These are phyloP conservation scores for Barbus barbus DNA, from an alignment of 2,113 vertebrate genomes.

Conservation along the genomic window DNA sequence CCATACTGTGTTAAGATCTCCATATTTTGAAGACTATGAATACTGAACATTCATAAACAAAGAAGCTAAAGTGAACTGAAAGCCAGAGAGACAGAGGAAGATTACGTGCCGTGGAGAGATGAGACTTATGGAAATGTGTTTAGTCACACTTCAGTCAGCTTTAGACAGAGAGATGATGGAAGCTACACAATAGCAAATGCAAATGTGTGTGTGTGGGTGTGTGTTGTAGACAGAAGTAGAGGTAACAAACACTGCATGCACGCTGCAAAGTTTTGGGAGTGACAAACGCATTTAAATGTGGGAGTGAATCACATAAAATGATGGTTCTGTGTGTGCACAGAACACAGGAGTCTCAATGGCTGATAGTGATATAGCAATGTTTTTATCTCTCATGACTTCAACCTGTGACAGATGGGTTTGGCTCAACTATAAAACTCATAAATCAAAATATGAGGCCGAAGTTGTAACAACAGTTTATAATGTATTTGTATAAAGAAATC, in stretches of 20 bases:
- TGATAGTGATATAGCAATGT: background rate
- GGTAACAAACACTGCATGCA: background rate
- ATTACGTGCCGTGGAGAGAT: conserved; percentile 15
- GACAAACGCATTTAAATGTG: background rate
- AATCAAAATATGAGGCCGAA: background rate
- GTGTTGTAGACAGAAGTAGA: background rate
- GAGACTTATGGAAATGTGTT: conserved; percentile 42
- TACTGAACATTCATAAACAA: conserved; percentile 20
- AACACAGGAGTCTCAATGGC: background rate
- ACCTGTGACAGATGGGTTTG: background rate
- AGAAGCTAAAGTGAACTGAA: conserved; percentile 13
- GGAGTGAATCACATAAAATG: background rate
- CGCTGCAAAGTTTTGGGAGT: background rate
- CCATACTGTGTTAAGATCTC: conserved; percentile 13
- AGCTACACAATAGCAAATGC: conserved; percentile 23
- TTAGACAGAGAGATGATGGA: conserved; percentile 27
- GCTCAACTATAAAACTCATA: background rate
- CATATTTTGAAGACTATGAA: background rate
- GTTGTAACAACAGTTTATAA: background rate
- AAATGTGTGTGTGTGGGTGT: conserved; percentile 18
- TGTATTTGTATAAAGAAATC: background rate
- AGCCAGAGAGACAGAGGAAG: background rate
- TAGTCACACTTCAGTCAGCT: conserved; percentile 40
- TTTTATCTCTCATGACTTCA: background rate
- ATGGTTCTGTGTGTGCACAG: background rate